These are phyloP conservation scores for Thereva nobilitata DNA, from an alignment of 2,888 invertebrate genomes.

Conservation along the genomic window DNA sequence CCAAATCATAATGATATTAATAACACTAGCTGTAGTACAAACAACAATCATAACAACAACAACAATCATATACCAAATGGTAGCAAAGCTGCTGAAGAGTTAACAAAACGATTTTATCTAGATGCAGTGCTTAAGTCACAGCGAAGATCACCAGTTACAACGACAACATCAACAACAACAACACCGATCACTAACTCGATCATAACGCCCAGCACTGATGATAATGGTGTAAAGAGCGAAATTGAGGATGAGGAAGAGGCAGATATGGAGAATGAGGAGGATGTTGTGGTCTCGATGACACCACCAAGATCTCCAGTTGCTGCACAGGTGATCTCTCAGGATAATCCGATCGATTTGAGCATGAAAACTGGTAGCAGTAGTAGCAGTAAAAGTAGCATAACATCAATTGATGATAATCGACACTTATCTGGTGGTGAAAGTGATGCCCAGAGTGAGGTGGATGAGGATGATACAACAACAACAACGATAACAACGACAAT, in stretches of 20 bases:
- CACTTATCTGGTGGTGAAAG: constrained; percentile 46
- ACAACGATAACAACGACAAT: constrained; percentile 46
- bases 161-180: constrained; percentile 44
- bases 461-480: constrained; percentile 45
- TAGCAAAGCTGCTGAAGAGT: constrained; percentile 67
- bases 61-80: constrained; percentile 57
- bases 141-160: constrained; percentile 52
- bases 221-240: constrained; percentile 10
- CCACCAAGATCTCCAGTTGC: constrained; percentile 60
- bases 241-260: constrained; percentile 55
- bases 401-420: constrained; percentile 47
- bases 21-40: constrained; percentile 43
- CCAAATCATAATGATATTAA: constrained; percentile 46
- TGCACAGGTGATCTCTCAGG: constrained; percentile 62
- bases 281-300: constrained; percentile 62
- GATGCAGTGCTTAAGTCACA: constrained; percentile 77
- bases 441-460: constrained; percentile 38
- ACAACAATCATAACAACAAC: constrained; percentile 58
- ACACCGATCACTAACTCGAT: constrained; percentile 45
- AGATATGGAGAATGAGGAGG: constrained; percentile 58
- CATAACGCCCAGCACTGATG: constrained; percentile 32
- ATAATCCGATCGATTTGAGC: constrained; percentile 80
- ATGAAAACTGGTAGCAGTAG: constrained; percentile 69
- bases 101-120: constrained; percentile 73
- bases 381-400: constrained; percentile 48